Evolutionary conservation across 2,888 invertebrate genomes (phyloP).

Genomic region (Callyntrura sp.): DNA sequence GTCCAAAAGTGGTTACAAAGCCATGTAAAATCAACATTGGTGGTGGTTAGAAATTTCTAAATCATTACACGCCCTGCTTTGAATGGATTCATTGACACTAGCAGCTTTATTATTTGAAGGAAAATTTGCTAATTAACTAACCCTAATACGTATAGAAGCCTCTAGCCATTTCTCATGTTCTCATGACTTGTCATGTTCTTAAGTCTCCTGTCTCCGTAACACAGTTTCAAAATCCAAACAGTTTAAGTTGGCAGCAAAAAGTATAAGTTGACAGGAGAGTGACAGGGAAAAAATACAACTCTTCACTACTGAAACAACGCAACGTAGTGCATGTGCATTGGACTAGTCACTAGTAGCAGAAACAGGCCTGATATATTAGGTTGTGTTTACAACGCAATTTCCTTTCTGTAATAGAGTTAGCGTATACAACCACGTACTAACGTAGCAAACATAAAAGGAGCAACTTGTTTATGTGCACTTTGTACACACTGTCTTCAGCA

Average conservation of each 20-base stretch:
- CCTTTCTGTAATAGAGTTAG: constrained; percentile 12
- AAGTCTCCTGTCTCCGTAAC: not conserved
- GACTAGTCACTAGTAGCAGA: too few relatives aligned
- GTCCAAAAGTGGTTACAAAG: too few relatives aligned
- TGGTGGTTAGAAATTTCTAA: too few relatives aligned
- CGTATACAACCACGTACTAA: not conserved
- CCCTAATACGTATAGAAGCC: not conserved
- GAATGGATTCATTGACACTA: too few relatives aligned
- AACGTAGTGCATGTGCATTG: too few relatives aligned
- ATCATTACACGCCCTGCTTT: too few relatives aligned
- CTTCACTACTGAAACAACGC: not conserved
- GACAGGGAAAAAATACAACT: not conserved
- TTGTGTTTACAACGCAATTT: not conserved
- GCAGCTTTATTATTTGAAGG: too few relatives aligned
- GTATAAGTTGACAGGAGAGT: constrained; percentile 46
- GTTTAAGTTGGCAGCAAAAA: constrained; percentile 23
- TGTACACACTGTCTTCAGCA: not conserved
- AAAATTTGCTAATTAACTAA: constrained; percentile 1
- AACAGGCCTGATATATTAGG: not conserved
- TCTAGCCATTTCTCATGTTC: not conserved
- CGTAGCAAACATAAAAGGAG: not conserved
- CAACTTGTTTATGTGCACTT: too few relatives aligned
- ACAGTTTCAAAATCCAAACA: constrained; percentile 26
- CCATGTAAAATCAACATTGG: too few relatives aligned
- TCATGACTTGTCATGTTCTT: not conserved